Evolutionary conservation across 2,113 vertebrate genomes (phyloP).

Genomic region (Vimba vimba): DNA sequence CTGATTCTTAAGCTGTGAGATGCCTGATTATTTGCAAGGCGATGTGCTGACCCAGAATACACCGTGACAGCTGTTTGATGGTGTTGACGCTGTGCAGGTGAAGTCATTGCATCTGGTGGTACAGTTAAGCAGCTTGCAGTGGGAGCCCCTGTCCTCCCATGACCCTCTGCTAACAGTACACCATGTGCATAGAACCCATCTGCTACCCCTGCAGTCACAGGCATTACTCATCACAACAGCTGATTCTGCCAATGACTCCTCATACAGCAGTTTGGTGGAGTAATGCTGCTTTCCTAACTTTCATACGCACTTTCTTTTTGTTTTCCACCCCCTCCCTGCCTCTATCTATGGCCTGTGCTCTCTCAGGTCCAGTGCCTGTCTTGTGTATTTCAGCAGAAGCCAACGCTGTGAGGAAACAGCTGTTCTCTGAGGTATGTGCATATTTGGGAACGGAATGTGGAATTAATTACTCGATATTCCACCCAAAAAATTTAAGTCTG

Average conservation of each 20-base stretch:
- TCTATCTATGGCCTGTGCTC: neutral
- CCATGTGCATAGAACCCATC: slow-evolving; percentile 37
- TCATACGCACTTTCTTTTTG: neutral
- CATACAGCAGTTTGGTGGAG: neutral
- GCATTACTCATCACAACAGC: slow-evolving; percentile 33
- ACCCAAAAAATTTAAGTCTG: neutral
- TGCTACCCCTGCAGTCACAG: slow-evolving; percentile 34
- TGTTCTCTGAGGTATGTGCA: slow-evolving; percentile 15
- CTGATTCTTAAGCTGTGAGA: neutral
- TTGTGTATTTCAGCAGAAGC: neutral
- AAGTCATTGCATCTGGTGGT: neutral
- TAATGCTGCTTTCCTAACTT: neutral
- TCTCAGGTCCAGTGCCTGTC: slow-evolving; percentile 40
- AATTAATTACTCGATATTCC: neutral
- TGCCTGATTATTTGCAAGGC: neutral
- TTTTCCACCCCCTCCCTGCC: neutral
- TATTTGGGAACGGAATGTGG: neutral
- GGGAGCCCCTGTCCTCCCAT: slow-evolving; percentile 14
- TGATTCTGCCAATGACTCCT: neutral
- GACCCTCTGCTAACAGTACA: slow-evolving; percentile 21
- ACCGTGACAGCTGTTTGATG: neutral
- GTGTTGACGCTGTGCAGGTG: neutral
- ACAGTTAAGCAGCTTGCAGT: slow-evolving; percentile 36
- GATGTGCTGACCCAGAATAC: neutral
- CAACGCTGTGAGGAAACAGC: neutral